Conservation (phyloP, 1,140 invertebrate genomes). For the Heliconius congener region DNA sequence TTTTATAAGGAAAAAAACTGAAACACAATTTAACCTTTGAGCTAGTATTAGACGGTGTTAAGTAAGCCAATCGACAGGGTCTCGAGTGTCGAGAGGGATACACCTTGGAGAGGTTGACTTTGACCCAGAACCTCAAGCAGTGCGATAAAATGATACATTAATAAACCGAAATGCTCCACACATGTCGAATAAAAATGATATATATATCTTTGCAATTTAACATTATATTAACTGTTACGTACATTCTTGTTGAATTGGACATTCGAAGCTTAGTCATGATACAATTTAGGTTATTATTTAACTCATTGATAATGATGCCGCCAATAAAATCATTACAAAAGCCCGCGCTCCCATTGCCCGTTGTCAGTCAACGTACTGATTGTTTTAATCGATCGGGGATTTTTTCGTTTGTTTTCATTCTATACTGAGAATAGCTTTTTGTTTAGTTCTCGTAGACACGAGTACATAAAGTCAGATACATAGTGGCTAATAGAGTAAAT, state of each 20-base stretch:
- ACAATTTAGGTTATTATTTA: constrained; percentile 15
- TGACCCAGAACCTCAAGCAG: constrained; percentile 50
- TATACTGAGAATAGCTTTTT: not conserved
- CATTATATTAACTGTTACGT: not conserved
- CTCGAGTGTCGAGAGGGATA: constrained; percentile 37
- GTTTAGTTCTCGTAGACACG: not conserved
- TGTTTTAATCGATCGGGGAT: constrained; percentile 18
- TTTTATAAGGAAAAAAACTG: not conserved
- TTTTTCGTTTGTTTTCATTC: constrained; percentile 1
- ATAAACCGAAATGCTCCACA: not conserved
- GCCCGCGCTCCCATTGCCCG: constrained; percentile 1
- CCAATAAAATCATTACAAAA: constrained; percentile 28
- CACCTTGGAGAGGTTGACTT: constrained; percentile 46
- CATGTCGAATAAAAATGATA: not conserved
- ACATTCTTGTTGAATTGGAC: not conserved
- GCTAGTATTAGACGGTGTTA: constrained; percentile 20
- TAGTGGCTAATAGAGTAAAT: not conserved
- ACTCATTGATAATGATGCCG: constrained; percentile 34
- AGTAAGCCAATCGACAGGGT: constrained; percentile 25
- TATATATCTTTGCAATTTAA: not conserved
- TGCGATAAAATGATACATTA: constrained; percentile 44
- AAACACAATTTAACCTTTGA: not conserved
- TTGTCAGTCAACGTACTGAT: constrained; percentile 15
- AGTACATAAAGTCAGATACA: not conserved
- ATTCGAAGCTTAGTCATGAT: not conserved